phyloP scores from a whole-genome alignment of 2,888 invertebrate species.

The Hypomecis atomaria region DNA sequence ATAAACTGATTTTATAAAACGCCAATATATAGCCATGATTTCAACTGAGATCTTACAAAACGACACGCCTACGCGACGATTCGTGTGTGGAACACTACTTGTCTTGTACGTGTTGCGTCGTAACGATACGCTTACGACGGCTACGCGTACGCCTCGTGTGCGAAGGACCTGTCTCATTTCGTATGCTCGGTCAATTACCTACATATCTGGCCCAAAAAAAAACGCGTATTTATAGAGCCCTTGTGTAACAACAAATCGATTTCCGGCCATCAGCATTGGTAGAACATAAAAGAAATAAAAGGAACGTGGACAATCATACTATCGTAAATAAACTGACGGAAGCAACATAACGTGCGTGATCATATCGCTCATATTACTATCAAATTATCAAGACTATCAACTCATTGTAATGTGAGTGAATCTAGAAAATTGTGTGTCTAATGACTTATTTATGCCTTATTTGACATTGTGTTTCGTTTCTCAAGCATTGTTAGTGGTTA shows the following conservation, averaged over 20 bases:
- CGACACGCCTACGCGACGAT: no score
- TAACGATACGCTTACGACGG: no score
- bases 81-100: no score
- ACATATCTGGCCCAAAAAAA: not conserved
- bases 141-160: no score
- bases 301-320: constrained; percentile 4
- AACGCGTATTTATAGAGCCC: not conserved
- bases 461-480: not conserved
- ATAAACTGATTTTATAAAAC: no score
- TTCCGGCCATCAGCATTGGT: constrained; percentile 1
- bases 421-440: constrained; percentile 12
- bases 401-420: constrained; percentile 14
- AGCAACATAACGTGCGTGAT: constrained; percentile 24
- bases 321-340: constrained; percentile 14
- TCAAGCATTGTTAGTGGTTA: no score
- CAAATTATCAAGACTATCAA: constrained; percentile 12
- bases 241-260: constrained; percentile 8
- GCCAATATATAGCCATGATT: no score
- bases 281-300: constrained; percentile 2
- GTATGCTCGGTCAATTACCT: not conserved
- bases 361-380: constrained; percentile 19
- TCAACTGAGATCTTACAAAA: no score
- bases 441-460: constrained; percentile 8
- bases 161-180: no score
- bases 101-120: no score